Conservation (phyloP, 2,888 invertebrate genomes). For the Sarcophaga caerulescens region DNA sequence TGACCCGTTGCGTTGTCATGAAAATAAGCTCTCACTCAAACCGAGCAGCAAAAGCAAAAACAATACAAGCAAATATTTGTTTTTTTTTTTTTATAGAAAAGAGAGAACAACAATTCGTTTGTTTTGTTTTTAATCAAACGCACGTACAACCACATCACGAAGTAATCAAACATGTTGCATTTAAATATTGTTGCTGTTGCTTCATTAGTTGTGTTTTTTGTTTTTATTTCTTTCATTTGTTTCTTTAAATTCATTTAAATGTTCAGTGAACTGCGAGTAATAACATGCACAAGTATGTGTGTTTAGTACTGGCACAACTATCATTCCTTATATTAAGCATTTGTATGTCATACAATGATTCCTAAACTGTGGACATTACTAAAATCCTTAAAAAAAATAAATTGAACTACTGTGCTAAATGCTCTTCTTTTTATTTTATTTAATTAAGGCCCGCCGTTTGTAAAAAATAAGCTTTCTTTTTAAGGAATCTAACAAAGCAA, state of each 20-base stretch:
- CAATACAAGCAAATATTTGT: background rate
- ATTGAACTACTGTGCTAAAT: too few relatives aligned
- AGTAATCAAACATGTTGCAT: slow-evolving; percentile 8
- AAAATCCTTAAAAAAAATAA: too few relatives aligned
- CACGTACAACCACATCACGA: background rate
- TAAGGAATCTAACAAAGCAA: background rate
- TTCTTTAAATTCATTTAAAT: slow-evolving; percentile 1
- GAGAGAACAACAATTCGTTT: background rate
- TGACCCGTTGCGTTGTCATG: slow-evolving; percentile 34
- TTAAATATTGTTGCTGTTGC: slow-evolving; percentile 15
- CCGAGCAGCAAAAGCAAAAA: background rate
- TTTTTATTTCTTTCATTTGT: background rate
- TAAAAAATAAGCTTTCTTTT: too few relatives aligned
- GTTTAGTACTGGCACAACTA: too few relatives aligned
- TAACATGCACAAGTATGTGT: background rate
- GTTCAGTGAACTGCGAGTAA: slow-evolving; percentile 34
- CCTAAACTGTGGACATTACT: too few relatives aligned
- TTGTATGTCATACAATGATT: too few relatives aligned
- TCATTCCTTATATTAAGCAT: too few relatives aligned
- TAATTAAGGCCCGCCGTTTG: too few relatives aligned
- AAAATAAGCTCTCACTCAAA: background rate
- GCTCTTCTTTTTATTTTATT: too few relatives aligned
- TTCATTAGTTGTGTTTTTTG: background rate
- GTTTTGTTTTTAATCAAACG: background rate
- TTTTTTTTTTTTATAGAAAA: background rate